phyloP scores from a whole-genome alignment of 2,113 vertebrate genomes.

The Periophthalmodon schlosseri region DNA sequence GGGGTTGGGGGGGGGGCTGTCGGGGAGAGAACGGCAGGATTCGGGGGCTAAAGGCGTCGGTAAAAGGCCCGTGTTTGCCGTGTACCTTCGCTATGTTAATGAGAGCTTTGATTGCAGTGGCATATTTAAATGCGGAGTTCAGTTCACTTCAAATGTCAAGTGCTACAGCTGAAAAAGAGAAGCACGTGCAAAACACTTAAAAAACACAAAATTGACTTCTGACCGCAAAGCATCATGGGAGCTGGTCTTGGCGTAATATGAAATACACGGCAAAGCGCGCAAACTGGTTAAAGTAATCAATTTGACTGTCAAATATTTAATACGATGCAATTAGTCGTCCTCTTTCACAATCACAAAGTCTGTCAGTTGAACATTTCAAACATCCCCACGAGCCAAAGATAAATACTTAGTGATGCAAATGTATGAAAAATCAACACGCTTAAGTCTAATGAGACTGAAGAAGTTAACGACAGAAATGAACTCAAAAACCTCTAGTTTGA shows the following conservation, averaged over 20 bases:
- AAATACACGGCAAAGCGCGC: neutral
- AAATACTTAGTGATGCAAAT: too few species aligned
- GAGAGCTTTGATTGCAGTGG: conserved; percentile 8
- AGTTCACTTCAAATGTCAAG: conserved; percentile 2
- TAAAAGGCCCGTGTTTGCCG: conserved; percentile 38
- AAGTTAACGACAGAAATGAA: too few species aligned
- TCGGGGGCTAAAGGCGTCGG: conserved; percentile 25
- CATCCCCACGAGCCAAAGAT: too few species aligned
- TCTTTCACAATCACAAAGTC: neutral
- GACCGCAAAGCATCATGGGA: neutral
- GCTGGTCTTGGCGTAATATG: neutral
- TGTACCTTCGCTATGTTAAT: conserved; percentile 33
- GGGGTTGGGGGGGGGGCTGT: conserved; percentile 16
- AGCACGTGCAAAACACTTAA: neutral
- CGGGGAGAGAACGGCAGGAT: conserved; percentile 16
- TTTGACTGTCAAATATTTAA: neutral
- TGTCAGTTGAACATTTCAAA: too few species aligned
- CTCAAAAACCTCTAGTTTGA: too few species aligned
- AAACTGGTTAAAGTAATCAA: neutral
- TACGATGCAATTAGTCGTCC: neutral
- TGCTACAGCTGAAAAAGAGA: neutral
- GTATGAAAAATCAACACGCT: too few species aligned
- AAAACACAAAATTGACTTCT: conserved; percentile 9
- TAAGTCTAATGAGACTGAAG: too few species aligned
- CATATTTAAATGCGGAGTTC: conserved; percentile 17